Evolutionary conservation across 2,797 vertebrate genomes (phyloP), one percentile per base, ranked within the genome.

Genomic region (Enteromius paludinosus): DNA sequence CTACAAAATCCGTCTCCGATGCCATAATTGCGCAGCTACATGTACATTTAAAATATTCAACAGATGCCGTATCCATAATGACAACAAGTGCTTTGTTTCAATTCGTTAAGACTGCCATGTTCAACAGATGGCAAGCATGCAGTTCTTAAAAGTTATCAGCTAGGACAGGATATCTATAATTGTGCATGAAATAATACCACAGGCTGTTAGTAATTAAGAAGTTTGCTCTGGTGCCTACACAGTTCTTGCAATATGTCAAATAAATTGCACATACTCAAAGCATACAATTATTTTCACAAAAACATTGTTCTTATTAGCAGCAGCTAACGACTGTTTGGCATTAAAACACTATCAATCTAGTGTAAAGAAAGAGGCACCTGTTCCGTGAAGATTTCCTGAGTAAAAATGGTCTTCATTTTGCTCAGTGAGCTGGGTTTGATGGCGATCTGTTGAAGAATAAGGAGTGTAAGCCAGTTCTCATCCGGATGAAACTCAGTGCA

Each of bases 361-460:
- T 81, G 52, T 92, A 33, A 56, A 12, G 0, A 82, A 75, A 75
- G 23, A 41, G 28, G 64, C 33, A 99, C 98, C 97, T 99, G 98
- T 78, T 99, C 98, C 12, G 98, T 99, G 91, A 99, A 99, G 91
- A 99, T 99, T 89, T 99, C 98, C 83, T 99, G 98, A 4, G 98
- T 99, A 91, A 99, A 99, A 90, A 99, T 97, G 9, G 97, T 99
- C 93, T 99, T 99, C 98, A 99, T 99, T 86, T 98, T 99, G 93
- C 97, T 98, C 68, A 99, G 94, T 15, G 98, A 99, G 90, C 97
- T 98, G 72, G 98, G 96, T 87, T 99, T 99, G 92, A 99, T 99
- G 84, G 97, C 97, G 91, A 99, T 99, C 98, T 99, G 92, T n/a
- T 43, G 23, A 84, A 78, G 82, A 71, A 86, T 30, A 33, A n/a